Evolutionary conservation across 92 coral and sea anemone species (phyloP).

Genomic region (Porites cylindrica): DNA sequence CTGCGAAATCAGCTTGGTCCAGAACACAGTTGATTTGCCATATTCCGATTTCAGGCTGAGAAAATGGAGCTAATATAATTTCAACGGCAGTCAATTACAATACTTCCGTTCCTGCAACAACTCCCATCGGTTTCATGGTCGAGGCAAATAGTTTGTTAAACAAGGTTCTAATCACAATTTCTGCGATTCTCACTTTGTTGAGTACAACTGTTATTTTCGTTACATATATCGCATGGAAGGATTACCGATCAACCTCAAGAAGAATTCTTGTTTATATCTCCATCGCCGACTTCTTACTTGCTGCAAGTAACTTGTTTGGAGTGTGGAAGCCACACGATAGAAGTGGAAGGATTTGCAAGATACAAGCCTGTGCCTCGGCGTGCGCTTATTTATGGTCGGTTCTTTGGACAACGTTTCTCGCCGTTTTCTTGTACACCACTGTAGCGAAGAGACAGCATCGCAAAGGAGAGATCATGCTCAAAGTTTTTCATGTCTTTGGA

Average conservation of each 20-base stretch:
- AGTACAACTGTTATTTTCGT: slow-evolving; percentile 76
- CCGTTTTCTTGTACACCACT: slow-evolving; percentile 69
- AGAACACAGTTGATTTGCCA: too few species aligned
- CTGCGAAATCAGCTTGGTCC: too few species aligned
- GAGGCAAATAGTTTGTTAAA: not conserved
- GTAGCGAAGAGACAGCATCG: slow-evolving; percentile 58
- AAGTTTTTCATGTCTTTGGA: slow-evolving; percentile 73
- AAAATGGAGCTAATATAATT: too few species aligned
- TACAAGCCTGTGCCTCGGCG: slow-evolving; percentile 86
- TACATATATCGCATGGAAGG: slow-evolving; percentile 88
- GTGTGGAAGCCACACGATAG: slow-evolving; percentile 13
- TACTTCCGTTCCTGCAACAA: not conserved
- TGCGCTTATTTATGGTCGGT: slow-evolving; percentile 88
- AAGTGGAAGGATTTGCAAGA: slow-evolving; percentile 34
- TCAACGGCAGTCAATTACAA: not conserved
- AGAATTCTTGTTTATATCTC: slow-evolving; percentile 90
- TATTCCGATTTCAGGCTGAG: too few species aligned
- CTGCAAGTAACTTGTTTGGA: slow-evolving; percentile 51
- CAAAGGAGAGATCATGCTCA: slow-evolving; percentile 71
- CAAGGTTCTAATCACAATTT: slow-evolving; percentile 34
- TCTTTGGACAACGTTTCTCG: slow-evolving; percentile 92
- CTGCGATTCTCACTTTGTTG: slow-evolving; percentile 73
- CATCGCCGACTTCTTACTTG: slow-evolving; percentile 89
- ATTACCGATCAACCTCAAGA: slow-evolving; percentile 80
- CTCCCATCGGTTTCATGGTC: not conserved